Conservation (phyloP, 2,797 vertebrate genomes). For the Miopithecus talapoin region DNA sequence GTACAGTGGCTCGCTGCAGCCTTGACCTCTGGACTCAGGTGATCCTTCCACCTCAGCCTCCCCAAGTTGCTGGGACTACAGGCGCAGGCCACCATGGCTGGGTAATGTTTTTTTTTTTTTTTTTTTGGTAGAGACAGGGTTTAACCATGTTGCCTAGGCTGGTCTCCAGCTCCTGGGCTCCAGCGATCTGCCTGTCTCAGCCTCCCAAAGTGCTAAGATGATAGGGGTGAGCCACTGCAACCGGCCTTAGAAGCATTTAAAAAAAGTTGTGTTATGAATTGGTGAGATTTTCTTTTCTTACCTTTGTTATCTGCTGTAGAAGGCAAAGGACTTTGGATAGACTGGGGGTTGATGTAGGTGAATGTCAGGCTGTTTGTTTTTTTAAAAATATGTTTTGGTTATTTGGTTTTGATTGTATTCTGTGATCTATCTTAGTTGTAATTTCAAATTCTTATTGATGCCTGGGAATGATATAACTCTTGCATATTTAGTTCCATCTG, state of each 20-base stretch:
- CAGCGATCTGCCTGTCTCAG: too few relatives aligned
- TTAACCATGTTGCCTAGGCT: too few relatives aligned
- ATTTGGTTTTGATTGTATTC: slow-evolving; percentile 2
- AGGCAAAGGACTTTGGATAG: slow-evolving; percentile 34
- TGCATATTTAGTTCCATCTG: background rate
- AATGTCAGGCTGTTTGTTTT: background rate
- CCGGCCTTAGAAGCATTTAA: background rate
- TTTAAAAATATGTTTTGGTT: background rate
- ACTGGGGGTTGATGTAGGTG: slow-evolving; percentile 9
- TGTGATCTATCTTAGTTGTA: background rate
- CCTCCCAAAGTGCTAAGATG: too few relatives aligned
- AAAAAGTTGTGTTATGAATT: slow-evolving; percentile 32
- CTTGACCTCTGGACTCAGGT: too few relatives aligned
- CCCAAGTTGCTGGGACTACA: too few relatives aligned
- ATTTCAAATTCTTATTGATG: slow-evolving; percentile 49
- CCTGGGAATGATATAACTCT: background rate
- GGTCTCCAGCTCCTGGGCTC: too few relatives aligned
- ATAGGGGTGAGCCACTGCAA: too few relatives aligned
- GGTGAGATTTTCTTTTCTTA: slow-evolving; percentile 65
- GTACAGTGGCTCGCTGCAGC: too few relatives aligned
- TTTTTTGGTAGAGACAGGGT: too few relatives aligned
- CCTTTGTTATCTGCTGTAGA: background rate
- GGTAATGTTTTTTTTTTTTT: too few relatives aligned
- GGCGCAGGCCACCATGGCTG: too few relatives aligned
- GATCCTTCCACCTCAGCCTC: too few relatives aligned